Evolutionary conservation across 2,888 invertebrate species (phyloP).

Genomic region (Drosophila pegasa): DNA sequence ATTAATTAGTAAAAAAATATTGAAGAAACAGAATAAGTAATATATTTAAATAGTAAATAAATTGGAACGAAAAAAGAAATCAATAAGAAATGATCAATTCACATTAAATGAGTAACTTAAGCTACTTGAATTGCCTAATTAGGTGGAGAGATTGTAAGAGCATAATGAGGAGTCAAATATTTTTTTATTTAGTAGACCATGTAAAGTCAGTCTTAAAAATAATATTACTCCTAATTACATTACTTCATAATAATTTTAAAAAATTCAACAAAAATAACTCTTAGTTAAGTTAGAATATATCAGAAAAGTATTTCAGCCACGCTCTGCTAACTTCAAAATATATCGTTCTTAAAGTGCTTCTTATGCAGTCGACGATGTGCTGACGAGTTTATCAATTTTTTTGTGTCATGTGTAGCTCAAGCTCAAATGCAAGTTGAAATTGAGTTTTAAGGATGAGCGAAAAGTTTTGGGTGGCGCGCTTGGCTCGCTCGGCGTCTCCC

Average conservation of each 20-base stretch:
- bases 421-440: constrained; percentile 39
- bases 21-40: too few species aligned
- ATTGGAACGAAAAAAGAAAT: too few species aligned
- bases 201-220: too few species aligned
- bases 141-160: not conserved
- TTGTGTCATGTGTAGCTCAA: constrained; percentile 3
- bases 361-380: constrained; percentile 6
- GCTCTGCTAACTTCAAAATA: not conserved
- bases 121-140: not conserved
- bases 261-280: too few species aligned
- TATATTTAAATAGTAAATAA: too few species aligned
- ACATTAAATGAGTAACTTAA: too few species aligned
- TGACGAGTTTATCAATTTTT: constrained; percentile 15
- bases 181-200: too few species aligned
- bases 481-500: constrained; percentile 7
- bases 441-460: constrained; percentile 50
- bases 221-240: not conserved
- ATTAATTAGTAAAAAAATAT: too few species aligned
- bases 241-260: too few species aligned
- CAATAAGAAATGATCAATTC: too few species aligned
- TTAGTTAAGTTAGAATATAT: too few species aligned
- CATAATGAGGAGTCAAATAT: not conserved
- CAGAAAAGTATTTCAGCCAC: not conserved
- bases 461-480: constrained; percentile 43
- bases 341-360: not conserved